Evolutionary conservation across 2,797 vertebrate species (phyloP).

Genomic region (Lerista edwardsae): DNA sequence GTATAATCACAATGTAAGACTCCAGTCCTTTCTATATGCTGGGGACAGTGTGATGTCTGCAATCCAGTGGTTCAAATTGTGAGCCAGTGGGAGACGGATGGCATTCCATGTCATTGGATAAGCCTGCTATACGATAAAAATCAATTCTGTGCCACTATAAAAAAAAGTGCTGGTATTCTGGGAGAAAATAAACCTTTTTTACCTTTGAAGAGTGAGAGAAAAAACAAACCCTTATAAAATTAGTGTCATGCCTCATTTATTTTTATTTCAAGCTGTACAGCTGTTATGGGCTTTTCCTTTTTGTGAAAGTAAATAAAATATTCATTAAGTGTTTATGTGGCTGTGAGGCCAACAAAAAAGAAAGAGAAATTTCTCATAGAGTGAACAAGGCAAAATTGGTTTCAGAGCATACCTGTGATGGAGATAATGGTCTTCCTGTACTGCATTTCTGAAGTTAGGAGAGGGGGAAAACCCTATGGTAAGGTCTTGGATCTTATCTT

Average conservation of each 20-base stretch:
- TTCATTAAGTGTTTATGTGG: slow-evolving; percentile 52
- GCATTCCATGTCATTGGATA: neutral
- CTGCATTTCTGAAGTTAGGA: slow-evolving; percentile 23
- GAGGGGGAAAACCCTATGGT: neutral
- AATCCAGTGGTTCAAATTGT: neutral
- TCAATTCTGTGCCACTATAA: neutral
- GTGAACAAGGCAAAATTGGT: neutral
- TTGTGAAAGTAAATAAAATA: slow-evolving; percentile 58
- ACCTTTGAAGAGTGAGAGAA: slow-evolving; percentile 20
- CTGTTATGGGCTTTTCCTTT: slow-evolving; percentile 29
- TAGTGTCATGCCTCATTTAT: slow-evolving; percentile 56
- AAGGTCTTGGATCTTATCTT: neutral
- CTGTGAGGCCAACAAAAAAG: neutral
- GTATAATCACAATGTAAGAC: neutral
- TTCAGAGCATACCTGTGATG: slow-evolving; percentile 22
- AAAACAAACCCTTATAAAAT: slow-evolving; percentile 56
- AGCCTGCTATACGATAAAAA: neutral
- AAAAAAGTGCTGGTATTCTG: neutral
- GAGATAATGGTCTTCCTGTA: neutral
- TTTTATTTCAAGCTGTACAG: slow-evolving; percentile 61
- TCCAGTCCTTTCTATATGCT: neutral
- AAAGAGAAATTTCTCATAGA: slow-evolving; percentile 26
- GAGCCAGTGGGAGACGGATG: neutral
- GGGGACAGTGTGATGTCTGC: no score
- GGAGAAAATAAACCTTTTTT: slow-evolving; percentile 24